Evolutionary conservation across 1,140 invertebrate genomes (phyloP), one percentile per base, ranked within the genome.

Genomic region (Drosophila suzukii): DNA sequence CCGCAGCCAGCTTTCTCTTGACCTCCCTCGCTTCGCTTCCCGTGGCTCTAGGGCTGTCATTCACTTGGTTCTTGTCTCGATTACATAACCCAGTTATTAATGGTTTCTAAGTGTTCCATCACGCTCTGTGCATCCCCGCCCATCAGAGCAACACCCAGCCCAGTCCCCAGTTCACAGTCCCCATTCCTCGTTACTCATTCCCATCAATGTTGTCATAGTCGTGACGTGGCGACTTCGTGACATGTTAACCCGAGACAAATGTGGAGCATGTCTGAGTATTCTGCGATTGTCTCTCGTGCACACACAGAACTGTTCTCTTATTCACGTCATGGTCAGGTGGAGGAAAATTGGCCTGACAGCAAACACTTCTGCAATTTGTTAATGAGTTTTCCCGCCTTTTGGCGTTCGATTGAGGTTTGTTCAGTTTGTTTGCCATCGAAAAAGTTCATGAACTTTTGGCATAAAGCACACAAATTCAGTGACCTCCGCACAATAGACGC

Each of bases 21-120:
- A 60, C 60, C 57, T 77, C 41, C 36, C n/a, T 56, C 39, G 49
- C 12, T 34, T 13, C 38, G 38, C 17, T 49, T 13, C 30, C 30
- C 32, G 11, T 20, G 50, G 50, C 39, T 17, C 44, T 38, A 27
- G 38, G 24, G 39, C n/a, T 24, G 51, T 53, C 56, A 59, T 56
- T 54, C 62, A 41, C 41, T 66, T 59, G 41, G 62, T 47, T 65
- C 81, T 75, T 63, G 55, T 75, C 76, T 78, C 78, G 79, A 86
- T 86, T 86, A 76, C 82, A 86, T 86, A 88, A 86, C 78, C 83
- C 79, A 88, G 78, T 86, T 86, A 86, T 86, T 88, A 86, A 86
- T 86, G 82, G 82, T 50, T 82, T 86, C 58, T 63, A 75, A 75
- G 75, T 84, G 73, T 75, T 65, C 57, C 47, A 59, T 68, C 63